These are phyloP conservation scores for Sicus ferrugineus DNA, from an alignment of 2,888 invertebrate genomes.

Conservation along the genomic window DNA sequence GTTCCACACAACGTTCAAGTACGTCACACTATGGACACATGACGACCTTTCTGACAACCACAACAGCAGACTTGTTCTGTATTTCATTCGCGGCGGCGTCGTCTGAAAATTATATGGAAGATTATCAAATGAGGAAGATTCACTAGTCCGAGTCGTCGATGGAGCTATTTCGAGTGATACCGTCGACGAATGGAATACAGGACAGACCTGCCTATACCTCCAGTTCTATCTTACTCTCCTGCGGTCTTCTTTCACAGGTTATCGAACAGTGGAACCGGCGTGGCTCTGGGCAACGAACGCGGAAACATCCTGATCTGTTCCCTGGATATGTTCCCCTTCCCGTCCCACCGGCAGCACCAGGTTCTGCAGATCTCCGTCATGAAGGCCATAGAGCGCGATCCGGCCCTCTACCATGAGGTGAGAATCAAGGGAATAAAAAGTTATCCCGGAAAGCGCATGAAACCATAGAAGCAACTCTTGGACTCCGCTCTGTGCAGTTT, in stretches of 20 bases:
- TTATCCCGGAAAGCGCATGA: conserved; percentile 48
- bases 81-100: neutral
- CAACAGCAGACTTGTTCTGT: too few relatives aligned
- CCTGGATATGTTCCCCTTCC: conserved; percentile 77
- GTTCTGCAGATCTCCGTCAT: conserved; percentile 73
- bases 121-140: neutral
- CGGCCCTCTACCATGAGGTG: conserved; percentile 70
- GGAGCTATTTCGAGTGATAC: too few relatives aligned
- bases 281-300: conserved; percentile 74
- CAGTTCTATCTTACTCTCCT: neutral
- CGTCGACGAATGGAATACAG: too few relatives aligned
- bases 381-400: conserved; percentile 72
- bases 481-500: too few relatives aligned
- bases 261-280: conserved; percentile 72
- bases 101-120: neutral
- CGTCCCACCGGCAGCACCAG: conserved; percentile 73
- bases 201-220: too few relatives aligned
- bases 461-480: too few relatives aligned
- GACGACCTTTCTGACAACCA: neutral
- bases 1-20: conserved; percentile 52
- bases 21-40: conserved; percentile 12
- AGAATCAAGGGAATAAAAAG: conserved; percentile 67
- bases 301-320: conserved; percentile 75
- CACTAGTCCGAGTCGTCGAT: too few relatives aligned
- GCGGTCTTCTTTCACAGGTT: conserved; percentile 65